Evolutionary conservation across 2,888 invertebrate genomes (phyloP).

Genomic region (Oxytorus armatus): DNA sequence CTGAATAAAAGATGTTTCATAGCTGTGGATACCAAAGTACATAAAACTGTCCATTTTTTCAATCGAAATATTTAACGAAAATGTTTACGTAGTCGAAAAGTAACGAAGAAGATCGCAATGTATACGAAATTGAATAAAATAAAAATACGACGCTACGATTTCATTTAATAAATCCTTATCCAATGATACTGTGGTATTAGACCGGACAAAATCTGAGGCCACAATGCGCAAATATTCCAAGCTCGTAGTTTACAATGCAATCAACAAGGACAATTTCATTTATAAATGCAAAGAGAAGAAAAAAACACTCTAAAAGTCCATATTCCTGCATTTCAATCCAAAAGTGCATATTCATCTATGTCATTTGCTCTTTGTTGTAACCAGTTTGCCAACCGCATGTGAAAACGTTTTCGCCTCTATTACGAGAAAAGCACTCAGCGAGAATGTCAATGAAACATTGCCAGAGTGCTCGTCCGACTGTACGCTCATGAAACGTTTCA

Average conservation of each 20-base stretch:
- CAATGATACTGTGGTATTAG: too few relatives aligned
- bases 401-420: constrained; percentile 1
- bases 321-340: neutral
- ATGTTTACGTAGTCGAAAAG: too few relatives aligned
- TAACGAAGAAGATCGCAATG: too few relatives aligned
- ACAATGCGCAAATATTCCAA: too few relatives aligned
- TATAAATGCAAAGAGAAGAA: neutral
- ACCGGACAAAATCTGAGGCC: too few relatives aligned
- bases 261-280: neutral
- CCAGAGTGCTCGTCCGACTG: constrained; percentile 9
- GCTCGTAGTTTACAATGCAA: too few relatives aligned
- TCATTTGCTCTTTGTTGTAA: neutral
- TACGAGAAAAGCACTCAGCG: constrained; percentile 18
- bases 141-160: too few relatives aligned
- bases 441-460: constrained; percentile 48
- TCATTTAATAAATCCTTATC: too few relatives aligned
- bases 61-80: too few relatives aligned
- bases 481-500: constrained; percentile 14
- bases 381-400: neutral
- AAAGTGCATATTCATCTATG: neutral
- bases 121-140: too few relatives aligned
- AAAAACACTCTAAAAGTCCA: neutral
- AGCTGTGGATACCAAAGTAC: too few relatives aligned
- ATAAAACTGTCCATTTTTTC: too few relatives aligned
- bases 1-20: neutral